Conservation (phyloP, 2,797 vertebrate genomes). For the Arctocebus calabarensis region DNA sequence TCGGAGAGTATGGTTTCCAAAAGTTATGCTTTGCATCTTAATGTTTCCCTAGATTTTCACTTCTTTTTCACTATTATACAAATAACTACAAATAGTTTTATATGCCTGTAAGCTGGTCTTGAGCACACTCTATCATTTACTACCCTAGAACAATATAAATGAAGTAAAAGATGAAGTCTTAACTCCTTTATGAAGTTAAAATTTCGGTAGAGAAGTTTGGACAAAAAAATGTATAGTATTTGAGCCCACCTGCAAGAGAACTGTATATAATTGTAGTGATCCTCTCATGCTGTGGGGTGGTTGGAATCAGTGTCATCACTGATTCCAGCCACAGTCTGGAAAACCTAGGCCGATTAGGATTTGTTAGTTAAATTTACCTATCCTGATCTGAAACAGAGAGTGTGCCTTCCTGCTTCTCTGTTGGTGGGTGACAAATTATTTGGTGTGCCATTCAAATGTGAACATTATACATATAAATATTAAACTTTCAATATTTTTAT, state of each 20-base stretch:
- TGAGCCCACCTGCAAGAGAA: background rate
- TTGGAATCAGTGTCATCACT: background rate
- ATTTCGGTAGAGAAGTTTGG: background rate
- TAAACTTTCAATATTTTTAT: background rate
- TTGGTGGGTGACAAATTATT: background rate
- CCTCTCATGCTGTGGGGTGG: background rate
- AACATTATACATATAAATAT: background rate
- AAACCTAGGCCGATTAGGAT: no score
- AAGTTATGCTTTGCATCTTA: background rate
- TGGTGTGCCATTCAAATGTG: background rate
- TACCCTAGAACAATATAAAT: background rate
- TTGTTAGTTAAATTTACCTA: no score
- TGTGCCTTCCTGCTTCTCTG: background rate
- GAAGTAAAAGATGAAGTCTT: background rate
- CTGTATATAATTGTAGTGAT: background rate
- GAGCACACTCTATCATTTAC: slow-evolving; percentile 33
- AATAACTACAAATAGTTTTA: slow-evolving; percentile 18
- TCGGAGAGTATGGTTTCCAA: background rate
- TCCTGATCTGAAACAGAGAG: background rate
- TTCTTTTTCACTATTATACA: background rate
- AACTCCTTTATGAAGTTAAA: background rate
- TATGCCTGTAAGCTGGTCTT: background rate
- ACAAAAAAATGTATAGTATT: background rate
- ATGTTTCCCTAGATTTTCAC: background rate
- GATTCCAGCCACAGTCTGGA: background rate